phyloP scores from a whole-genome alignment of 1,140 invertebrate species.

The Mamestra configurata region DNA sequence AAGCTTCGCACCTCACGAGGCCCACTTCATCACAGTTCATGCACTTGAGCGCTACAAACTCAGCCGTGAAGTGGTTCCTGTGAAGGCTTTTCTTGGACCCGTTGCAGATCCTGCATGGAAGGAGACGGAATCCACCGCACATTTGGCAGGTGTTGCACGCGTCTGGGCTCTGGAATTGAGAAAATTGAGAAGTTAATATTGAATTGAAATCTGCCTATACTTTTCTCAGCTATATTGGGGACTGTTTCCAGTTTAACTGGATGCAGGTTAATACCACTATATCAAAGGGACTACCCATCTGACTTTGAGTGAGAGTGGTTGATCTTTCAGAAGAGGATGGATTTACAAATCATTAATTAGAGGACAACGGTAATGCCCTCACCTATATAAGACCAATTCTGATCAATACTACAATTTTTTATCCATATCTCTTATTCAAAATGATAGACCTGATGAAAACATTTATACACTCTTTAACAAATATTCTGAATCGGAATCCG shows the following conservation, averaged over 20 bases:
- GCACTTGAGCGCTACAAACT: slow-evolving; percentile 98
- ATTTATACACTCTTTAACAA: background rate
- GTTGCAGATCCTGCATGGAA: slow-evolving; percentile 96
- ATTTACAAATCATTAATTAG: too few species aligned
- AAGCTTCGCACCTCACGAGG: slow-evolving; percentile 95
- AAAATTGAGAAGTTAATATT: slow-evolving; percentile 45
- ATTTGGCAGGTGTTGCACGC: slow-evolving; percentile 93
- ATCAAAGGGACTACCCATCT: too few species aligned
- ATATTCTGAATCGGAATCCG: background rate
- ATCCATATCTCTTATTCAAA: too few species aligned
- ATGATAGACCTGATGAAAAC: too few species aligned
- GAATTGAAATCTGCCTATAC: background rate
- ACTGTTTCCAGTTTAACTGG: too few species aligned
- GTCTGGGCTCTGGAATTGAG: slow-evolving; percentile 92
- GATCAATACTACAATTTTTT: too few species aligned
- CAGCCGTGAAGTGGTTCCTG: slow-evolving; percentile 97
- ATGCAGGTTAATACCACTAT: too few species aligned
- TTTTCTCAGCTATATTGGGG: too few species aligned
- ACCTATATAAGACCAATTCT: too few species aligned
- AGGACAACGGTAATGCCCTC: too few species aligned
- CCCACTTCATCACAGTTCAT: slow-evolving; percentile 99
- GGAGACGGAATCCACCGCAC: slow-evolving; percentile 96
- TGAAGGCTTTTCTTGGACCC: slow-evolving; percentile 98
- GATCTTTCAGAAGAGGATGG: too few species aligned
- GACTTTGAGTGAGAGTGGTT: too few species aligned